Conservation (phyloP, 2,888 invertebrate genomes). For the Nezara viridula region DNA sequence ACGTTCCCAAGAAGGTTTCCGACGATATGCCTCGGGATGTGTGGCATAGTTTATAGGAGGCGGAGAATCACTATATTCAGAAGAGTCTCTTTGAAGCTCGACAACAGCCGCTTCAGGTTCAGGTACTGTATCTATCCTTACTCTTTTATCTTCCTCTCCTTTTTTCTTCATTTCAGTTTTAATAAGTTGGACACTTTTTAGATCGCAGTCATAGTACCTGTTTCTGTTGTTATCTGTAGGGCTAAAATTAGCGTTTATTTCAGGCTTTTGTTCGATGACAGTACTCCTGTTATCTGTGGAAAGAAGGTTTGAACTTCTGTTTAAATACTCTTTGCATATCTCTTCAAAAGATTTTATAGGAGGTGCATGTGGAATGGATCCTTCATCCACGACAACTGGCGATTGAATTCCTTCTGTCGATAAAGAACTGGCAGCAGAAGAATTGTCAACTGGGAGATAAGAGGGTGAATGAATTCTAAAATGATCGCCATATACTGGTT, state of each 20-base stretch:
- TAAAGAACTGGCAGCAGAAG: slow-evolving; percentile 37
- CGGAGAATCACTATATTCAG: slow-evolving; percentile 66
- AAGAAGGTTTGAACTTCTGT: slow-evolving; percentile 33
- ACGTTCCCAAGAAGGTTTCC: slow-evolving; percentile 70
- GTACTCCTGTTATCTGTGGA: slow-evolving; percentile 25
- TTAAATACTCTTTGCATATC: slow-evolving; percentile 53
- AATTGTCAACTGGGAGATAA: slow-evolving; percentile 4
- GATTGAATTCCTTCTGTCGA: not conserved
- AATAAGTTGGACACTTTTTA: slow-evolving; percentile 33
- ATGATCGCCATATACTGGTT: not conserved
- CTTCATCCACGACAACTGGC: not conserved
- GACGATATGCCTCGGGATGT: slow-evolving; percentile 67
- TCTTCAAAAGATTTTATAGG: slow-evolving; percentile 57
- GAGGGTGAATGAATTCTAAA: not conserved
- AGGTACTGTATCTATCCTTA: not conserved
- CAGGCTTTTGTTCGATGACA: not conserved
- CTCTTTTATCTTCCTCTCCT: not conserved
- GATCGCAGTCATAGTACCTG: not conserved
- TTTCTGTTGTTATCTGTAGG: slow-evolving; percentile 3
- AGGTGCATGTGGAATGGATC: not conserved
- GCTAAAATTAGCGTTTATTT: not conserved
- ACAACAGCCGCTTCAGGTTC: not conserved
- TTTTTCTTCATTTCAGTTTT: slow-evolving; percentile 34
- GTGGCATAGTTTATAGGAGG: slow-evolving; percentile 72
- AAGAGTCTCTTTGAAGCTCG: slow-evolving; percentile 30